phyloP scores from a whole-genome alignment of 1,140 invertebrate species.

The Macrobrachium rosenbergii region DNA sequence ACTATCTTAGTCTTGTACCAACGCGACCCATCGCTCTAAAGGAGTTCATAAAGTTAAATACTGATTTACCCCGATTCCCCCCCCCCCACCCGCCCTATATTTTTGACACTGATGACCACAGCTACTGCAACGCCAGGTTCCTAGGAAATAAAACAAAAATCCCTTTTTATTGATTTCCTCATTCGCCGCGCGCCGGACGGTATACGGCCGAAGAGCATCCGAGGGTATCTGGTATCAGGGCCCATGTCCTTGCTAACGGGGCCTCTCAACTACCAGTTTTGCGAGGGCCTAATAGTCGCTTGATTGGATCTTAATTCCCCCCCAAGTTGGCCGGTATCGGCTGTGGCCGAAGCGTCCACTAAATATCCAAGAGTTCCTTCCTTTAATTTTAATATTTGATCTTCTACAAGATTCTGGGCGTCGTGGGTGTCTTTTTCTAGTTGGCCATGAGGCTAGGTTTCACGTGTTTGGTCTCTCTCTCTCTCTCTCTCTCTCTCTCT shows the following conservation, averaged over 20 bases:
- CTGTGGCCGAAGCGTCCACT: constrained; percentile 34
- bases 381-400: constrained; percentile 44
- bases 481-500: too few species aligned
- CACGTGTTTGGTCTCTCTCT: too few species aligned
- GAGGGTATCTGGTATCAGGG: neutral
- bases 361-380: constrained; percentile 36
- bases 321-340: constrained; percentile 13
- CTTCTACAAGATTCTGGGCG: constrained; percentile 25
- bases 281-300: constrained; percentile 47
- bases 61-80: too few species aligned
- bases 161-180: neutral
- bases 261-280: neutral
- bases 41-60: too few species aligned
- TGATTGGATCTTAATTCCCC: constrained; percentile 59
- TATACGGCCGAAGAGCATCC: too few species aligned
- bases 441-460: neutral
- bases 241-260: neutral
- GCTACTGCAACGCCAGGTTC: too few species aligned
- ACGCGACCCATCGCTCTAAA: too few species aligned
- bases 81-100: too few species aligned
- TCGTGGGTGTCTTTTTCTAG: constrained; percentile 42
- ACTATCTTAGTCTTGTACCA: too few species aligned
- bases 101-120: too few species aligned
- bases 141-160: too few species aligned
- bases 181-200: too few species aligned